Percentiles rank a stretch among this genome's conserved stretches.
phyloP scores from a whole-genome alignment of 2,888 invertebrate species.

The Agrilus mali region DNA sequence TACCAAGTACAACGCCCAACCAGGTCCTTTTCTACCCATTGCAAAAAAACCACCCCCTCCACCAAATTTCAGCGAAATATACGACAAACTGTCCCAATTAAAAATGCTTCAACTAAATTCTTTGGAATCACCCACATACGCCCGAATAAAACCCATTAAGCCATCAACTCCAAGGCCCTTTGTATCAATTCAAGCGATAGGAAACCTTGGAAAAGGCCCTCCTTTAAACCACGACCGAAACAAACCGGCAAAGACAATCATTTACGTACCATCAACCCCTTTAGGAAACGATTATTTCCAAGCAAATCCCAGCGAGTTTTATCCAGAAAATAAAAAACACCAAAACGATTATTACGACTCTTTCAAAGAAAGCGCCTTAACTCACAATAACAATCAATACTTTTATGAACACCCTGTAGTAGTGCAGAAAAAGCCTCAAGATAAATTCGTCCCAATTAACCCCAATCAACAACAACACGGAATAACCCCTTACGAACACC shows the following conservation, averaged over 20 bases:
- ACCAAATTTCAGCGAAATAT: constrained; percentile 28
- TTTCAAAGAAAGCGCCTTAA: constrained; percentile 1
- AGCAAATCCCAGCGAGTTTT: constrained; percentile 5
- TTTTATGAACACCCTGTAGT: too few relatives aligned
- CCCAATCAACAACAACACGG: too few relatives aligned
- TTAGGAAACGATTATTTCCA: constrained; percentile 11
- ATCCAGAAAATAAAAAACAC: constrained; percentile 20
- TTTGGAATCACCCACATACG: constrained; percentile 3
- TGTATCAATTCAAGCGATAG: too few relatives aligned
- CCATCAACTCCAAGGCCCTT: too few relatives aligned
- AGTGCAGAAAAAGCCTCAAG: too few relatives aligned
- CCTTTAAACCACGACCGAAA: too few relatives aligned
- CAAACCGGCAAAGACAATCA: constrained; percentile 1
- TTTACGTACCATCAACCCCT: constrained; percentile 10
- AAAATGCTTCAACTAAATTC: constrained; percentile 23
- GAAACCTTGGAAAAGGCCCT: neutral
- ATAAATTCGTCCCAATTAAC: too few relatives aligned
- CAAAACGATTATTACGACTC: constrained; percentile 2
- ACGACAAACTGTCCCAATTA: constrained; percentile 30
- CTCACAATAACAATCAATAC: neutral
- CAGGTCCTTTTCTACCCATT: constrained; percentile 42
- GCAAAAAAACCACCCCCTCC: constrained; percentile 7
- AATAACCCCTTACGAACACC: too few relatives aligned
- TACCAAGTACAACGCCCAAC: constrained; percentile 37
- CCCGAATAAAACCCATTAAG: neutral